These are phyloP conservation scores for Andrena praecox DNA, from an alignment of 2,888 invertebrate species.

Conservation along the genomic window DNA sequence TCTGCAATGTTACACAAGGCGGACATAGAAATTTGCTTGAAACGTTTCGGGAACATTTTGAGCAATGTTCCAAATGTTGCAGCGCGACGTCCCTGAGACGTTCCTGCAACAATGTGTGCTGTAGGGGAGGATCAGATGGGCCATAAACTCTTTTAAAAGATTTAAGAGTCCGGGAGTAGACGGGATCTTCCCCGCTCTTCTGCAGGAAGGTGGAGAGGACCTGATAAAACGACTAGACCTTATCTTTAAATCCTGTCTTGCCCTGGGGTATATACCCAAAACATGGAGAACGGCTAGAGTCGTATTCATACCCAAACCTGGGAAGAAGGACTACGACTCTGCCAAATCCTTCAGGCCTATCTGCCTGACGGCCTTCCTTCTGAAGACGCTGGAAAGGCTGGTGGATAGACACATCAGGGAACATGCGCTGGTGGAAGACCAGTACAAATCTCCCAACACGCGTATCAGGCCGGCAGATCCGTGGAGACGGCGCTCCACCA, in stretches of 20 bases:
- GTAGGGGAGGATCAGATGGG: slow-evolving; percentile 9
- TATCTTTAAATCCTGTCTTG: not conserved
- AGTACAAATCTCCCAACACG: too few relatives aligned
- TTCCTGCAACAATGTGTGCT: too few relatives aligned
- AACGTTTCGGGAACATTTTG: too few relatives aligned
- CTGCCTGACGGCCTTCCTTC: not conserved
- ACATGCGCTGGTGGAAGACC: too few relatives aligned
- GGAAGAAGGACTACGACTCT: not conserved
- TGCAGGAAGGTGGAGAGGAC: not conserved
- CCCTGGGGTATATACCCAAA: not conserved
- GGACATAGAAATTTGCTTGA: too few relatives aligned
- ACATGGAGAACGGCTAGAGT: not conserved
- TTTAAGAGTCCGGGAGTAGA: not conserved
- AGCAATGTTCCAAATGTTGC: too few relatives aligned
- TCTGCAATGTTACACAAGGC: too few relatives aligned
- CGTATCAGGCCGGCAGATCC: too few relatives aligned
- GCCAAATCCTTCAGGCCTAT: not conserved
- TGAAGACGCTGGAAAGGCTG: not conserved
- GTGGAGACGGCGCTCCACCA: not conserved
- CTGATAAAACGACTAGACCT: too few relatives aligned
- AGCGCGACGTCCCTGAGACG: too few relatives aligned
- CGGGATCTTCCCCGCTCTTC: not conserved
- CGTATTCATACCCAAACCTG: not conserved
- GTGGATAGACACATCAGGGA: not conserved
- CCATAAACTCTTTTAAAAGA: not conserved